Base-by-base conservation (phyloP, 2,797 vertebrate species). In the Xenentodon cancila region DNA sequence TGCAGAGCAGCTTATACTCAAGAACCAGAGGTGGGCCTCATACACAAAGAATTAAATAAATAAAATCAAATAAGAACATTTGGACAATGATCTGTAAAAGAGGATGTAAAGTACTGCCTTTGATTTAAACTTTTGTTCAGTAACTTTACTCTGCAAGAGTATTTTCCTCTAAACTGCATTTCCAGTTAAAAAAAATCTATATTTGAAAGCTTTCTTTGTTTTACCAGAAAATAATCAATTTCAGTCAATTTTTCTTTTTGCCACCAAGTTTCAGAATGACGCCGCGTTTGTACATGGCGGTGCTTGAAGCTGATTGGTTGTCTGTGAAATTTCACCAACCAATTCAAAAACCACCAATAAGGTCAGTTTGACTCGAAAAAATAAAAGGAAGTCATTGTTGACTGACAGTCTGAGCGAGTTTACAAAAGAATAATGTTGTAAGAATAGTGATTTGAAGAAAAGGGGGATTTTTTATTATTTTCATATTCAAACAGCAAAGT, bases 241-340 rank as follows among this genome's bases (percentile, higher is more conserved):
- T 25, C 25, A 25, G 25, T 25, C 25, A 25, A 25, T 43, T 42
- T 59, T 49, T 8, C 30, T 5, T 6, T 15, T 3, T 37, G 12
- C 32, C 20, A 43, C 12, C 13, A 6, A 15, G 16, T 59, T 68
- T 68, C 64, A 51, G 37, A 56, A 67, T 64, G 53, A 55, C 53
- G 71, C 52, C 51, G 56, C 30, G 44, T 21, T 42, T 18, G 9
- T 3, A 6, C 32, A 65, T 47, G 0, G 16, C 47, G 17, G 43
- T 11, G 50, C 55, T 56, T 0, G 7, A 12, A 21, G 19, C 25
- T 49, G 65, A 79, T 52, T 81, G 56, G 80, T 55, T 72, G 46
- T 21, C 32, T 3, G 15, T 27, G 11, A 49, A 37, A 45, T 49
- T 45, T 60, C 53, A 58, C 51, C 63, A n/a, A n/a, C n/a, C n/a